Conservation (phyloP, 2,797 vertebrate species). For the Lepilemur septentrionalis region DNA sequence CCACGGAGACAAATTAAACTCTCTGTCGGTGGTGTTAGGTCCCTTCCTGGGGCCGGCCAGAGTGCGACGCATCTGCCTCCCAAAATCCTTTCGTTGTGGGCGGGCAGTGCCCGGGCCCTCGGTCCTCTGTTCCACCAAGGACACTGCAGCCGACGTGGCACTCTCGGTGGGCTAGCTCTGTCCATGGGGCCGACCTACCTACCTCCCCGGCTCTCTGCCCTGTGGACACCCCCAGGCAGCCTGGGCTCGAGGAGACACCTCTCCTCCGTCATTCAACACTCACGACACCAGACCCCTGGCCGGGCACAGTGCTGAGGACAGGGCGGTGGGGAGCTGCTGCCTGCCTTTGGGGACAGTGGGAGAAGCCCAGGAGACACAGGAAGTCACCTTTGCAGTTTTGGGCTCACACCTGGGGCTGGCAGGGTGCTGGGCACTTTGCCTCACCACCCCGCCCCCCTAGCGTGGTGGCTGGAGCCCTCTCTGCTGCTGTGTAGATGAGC, state of each 20-base stretch:
- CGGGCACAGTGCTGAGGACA: not conserved
- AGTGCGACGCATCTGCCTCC: too few relatives aligned
- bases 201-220: not conserved
- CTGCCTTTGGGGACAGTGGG: too few relatives aligned
- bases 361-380: not conserved
- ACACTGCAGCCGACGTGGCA: accelerated
- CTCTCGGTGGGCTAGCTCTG: not conserved
- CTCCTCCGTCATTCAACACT: not conserved
- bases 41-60: not conserved
- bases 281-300: not conserved
- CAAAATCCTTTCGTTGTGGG: not conserved
- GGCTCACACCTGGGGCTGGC: too few relatives aligned
- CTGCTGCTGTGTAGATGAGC: not conserved
- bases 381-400: not conserved
- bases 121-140: not conserved
- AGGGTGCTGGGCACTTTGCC: accelerated
- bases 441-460: accelerated
- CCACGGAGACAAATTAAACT: not conserved
- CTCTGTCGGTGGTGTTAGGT: not conserved
- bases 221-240: not conserved
- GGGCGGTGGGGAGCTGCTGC: accelerated
- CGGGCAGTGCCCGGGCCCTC: not conserved
- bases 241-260: not conserved
- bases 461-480: accelerated
- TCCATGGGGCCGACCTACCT: accelerated